phyloP scores from a whole-genome alignment of 2,888 invertebrate genomes.

The Crematogaster levior region DNA sequence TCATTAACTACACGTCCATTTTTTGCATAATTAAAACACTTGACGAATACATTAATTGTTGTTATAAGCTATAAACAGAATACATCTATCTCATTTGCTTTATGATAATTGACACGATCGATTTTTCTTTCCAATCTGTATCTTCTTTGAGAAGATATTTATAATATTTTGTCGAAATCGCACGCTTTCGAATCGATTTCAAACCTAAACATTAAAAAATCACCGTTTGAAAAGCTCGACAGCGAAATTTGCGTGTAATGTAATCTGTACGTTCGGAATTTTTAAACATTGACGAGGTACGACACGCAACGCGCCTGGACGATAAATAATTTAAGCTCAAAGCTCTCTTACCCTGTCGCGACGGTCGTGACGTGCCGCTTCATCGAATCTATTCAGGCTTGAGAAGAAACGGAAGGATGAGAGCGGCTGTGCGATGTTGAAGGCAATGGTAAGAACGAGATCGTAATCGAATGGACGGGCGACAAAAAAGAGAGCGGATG shows the following conservation, averaged over 20 bases:
- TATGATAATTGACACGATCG: background rate
- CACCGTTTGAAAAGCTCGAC: background rate
- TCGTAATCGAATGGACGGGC: constrained; percentile 38
- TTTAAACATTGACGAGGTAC: constrained; percentile 68
- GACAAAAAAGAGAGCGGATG: constrained; percentile 15
- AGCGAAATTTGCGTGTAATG: constrained; percentile 39
- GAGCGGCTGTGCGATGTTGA: constrained; percentile 29
- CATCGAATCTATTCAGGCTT: constrained; percentile 46
- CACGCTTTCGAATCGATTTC: background rate
- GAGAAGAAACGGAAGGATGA: constrained; percentile 40
- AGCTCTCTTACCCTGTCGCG: constrained; percentile 62
- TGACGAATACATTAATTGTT: background rate
- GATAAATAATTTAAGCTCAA: constrained; percentile 72
- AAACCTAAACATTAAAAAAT: background rate
- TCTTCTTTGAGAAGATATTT: background rate
- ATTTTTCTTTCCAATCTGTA: background rate
- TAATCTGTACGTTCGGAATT: constrained; percentile 59
- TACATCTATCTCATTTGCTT: background rate
- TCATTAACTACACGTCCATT: background rate
- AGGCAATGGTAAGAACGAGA: constrained; percentile 38
- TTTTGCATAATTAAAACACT: constrained; percentile 15
- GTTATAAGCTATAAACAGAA: background rate
- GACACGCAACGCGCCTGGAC: constrained; percentile 56
- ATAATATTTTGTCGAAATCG: background rate
- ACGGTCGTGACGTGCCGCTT: constrained; percentile 38